Base-by-base conservation (phyloP, 37 sponge, comb jelly and placozoan genomes). In the Hormiphora californensis region DNA sequence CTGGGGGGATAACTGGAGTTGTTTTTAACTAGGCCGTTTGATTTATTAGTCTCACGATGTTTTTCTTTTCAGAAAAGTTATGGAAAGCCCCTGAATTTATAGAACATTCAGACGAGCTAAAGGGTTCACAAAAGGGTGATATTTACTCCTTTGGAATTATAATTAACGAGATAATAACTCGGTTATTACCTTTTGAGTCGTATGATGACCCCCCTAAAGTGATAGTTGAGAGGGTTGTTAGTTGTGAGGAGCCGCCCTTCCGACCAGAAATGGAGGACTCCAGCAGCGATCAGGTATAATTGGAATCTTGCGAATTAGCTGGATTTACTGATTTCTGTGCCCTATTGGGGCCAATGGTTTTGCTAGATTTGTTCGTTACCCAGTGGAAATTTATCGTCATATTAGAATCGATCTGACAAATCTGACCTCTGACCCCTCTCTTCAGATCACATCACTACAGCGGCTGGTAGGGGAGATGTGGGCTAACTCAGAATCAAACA, bases 61-160 rank as follows among this genome's bases (percentile, higher is more conserved):
- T 30, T 12, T 57, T 57, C 61, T 5, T 30, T 5, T 30, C 61
- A 57, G 61, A 30, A 28, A 57, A 57, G 27, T 30, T 57, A 30
- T 57, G 61, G 61, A 57, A 30, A 57, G 61, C 61, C 27, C 61
- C 61, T 19, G 61, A 57, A 30, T 57, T 57, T 30, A 57, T 57
- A 19, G 30, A 28, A 23, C 27, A 23, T 4, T 5, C n/a, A 4
- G 27, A 57, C n/a, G 61, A 86, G 38, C 55, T 38, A 5, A 55
- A 15, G 41, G 63, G 63, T 0, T 54, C 63, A 0, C 87, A 55
- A 8, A 31, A 54, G 36, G 87, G 63, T 5, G 87, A 86, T 7
- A 30, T 86, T 28, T 86, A 86, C 87, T 54, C 59, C 40, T 86
- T 54, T 55, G 87, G 62, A 32, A 86, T 86, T 31, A 86, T 86